Base-by-base conservation (phyloP, 2,888 invertebrate species). In the Diabrotica balteata region DNA sequence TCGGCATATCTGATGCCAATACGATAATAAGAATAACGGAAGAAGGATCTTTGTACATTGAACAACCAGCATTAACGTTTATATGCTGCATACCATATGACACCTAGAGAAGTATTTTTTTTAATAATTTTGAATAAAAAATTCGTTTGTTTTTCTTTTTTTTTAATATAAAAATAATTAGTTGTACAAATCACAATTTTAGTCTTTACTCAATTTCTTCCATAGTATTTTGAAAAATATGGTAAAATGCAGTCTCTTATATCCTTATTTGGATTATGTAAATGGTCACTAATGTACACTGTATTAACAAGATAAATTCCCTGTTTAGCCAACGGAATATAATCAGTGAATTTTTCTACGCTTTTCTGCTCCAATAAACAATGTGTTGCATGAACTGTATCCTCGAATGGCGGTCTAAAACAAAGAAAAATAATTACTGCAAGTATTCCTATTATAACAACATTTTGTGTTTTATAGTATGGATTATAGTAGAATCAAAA, bases 361-460 rank as follows among this genome's bases (percentile, higher is more conserved):
- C 70, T 73, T 73, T 80, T 82, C 73, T 87, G 76, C 78, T 93
- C 93, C 22, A 92, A 85, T 72, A 94, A 89, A 77, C 92, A 93
- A 71, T 93, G 92, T 0, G 91, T 91, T 9, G 90, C 88, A 75
- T 86, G 85, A 0, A 88, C 83, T 6, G 81, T 73, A 61, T 87
- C 82, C 8, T 84, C 84, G 82, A 87, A 90, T 0, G 90, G 89
- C 0, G 89, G 87, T 22, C 88, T 88, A 84, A 17, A 68, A 69
- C 47, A 68, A 55, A 65, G 52, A 32, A 32, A 32, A 32, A 32
- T 32, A 32, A 32, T 32, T 32, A 32, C 5, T 32, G 32, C 32
- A 32, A 32, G 32, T 32, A 5, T 32, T 32, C 0, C 2, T 5
- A 32, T 32, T 32, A 5, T 32, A 32, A 32, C 32, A 32, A 5